phyloP scores from a whole-genome alignment of 2,888 invertebrate species.

The Stenolophus ochropezus region DNA sequence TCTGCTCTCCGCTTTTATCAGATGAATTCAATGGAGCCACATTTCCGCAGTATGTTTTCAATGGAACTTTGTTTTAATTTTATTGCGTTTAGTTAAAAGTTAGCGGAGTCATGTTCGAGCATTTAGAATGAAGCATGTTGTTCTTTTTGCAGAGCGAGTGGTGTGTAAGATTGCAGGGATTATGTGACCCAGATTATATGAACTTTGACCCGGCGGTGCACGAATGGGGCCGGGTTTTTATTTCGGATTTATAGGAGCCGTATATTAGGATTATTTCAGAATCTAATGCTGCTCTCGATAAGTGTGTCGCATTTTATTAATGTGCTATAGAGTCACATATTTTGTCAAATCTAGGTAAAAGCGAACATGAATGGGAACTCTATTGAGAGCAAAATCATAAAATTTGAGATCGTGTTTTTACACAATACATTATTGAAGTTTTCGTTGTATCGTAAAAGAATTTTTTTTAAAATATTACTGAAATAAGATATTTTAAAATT shows the following conservation, averaged over 20 bases:
- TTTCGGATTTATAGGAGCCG: not conserved
- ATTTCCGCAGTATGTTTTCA: not conserved
- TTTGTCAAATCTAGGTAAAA: not conserved
- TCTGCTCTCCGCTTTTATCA: too few relatives aligned
- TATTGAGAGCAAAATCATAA: not conserved
- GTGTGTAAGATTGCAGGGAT: slow-evolving; percentile 4
- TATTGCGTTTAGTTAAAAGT: too few relatives aligned
- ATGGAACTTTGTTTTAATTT: not conserved
- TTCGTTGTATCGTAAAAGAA: too few relatives aligned
- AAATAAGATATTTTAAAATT: too few relatives aligned
- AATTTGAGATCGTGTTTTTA: not conserved
- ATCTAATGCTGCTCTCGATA: not conserved
- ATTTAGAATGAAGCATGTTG: not conserved
- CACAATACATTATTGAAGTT: too few relatives aligned
- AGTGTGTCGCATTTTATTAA: not conserved
- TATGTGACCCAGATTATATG: slow-evolving; percentile 26
- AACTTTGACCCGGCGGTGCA: slow-evolving; percentile 6
- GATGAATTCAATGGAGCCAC: not conserved
- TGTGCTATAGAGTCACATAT: not conserved
- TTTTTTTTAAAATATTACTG: too few relatives aligned
- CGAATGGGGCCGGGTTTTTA: not conserved
- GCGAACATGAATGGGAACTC: not conserved
- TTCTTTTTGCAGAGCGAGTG: not conserved
- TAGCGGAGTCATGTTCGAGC: not conserved
- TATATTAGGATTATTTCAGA: not conserved